phyloP scores from a whole-genome alignment of 1,140 invertebrate genomes.

The Drosophila pachea region DNA sequence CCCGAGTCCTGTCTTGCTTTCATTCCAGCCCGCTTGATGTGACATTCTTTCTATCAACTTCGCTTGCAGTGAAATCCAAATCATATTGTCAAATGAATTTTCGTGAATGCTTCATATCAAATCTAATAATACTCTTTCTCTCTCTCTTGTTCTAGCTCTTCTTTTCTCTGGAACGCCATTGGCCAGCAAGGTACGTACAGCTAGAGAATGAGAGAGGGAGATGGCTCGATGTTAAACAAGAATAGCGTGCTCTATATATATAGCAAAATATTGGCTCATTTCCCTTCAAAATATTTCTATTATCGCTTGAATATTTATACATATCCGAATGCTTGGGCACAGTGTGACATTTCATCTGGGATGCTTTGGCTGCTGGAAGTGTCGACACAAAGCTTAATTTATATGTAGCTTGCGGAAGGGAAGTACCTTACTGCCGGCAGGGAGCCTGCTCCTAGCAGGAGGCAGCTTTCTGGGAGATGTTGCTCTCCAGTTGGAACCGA shows the following conservation, averaged over 20 bases:
- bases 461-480: too few relatives aligned
- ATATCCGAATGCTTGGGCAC: too few relatives aligned
- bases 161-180: too few relatives aligned
- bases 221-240: not conserved
- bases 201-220: not conserved
- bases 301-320: too few relatives aligned
- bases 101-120: not conserved
- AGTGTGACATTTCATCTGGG: too few relatives aligned
- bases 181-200: constrained; percentile 6
- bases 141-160: constrained; percentile 19
- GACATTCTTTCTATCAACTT: constrained; percentile 57
- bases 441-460: too few relatives aligned
- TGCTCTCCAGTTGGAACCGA: too few relatives aligned
- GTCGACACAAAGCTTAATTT: constrained; percentile 21
- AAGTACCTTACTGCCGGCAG: too few relatives aligned
- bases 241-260: too few relatives aligned
- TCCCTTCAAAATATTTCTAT: too few relatives aligned
- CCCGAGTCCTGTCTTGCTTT: constrained; percentile 45
- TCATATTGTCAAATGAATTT: constrained; percentile 6
- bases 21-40: constrained; percentile 64
- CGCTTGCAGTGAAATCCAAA: not conserved
- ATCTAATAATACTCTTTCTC: not conserved
- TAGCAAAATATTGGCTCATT: too few relatives aligned
- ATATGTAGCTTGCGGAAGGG: constrained; percentile 3
- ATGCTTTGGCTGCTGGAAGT: constrained; percentile 6